Evolutionary conservation across 2,113 vertebrate genomes (phyloP), one percentile per base, ranked within the genome.

Genomic region (Channa maculata): DNA sequence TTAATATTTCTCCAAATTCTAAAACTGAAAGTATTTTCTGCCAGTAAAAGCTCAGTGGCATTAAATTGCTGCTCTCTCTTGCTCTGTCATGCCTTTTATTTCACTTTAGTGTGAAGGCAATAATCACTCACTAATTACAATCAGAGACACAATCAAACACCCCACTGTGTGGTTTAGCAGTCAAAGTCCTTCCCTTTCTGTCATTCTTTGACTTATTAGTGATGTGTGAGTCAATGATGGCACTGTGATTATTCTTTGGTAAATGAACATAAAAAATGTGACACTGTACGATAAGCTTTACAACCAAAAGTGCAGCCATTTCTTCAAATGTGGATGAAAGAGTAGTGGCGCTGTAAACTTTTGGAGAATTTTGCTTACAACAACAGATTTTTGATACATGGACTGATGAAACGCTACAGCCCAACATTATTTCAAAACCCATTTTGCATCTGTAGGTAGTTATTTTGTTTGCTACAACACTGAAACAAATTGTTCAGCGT

Each of bases 31-130:
- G 46, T 39, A 75, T 71, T 68, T 80, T 85, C 46, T 69, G 43
- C 71, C 15, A 82, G 60, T 85, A 84, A 86, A 86, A 71, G 54
- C 15, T 2, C 14, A 36, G 77, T 57, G 39, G 65, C 15, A 63
- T 62, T 75, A 79, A 85, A 84, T 46, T 12, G 58, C 73, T 24
- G 51, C 41, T 55, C 51, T 53, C 43, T 50, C 5, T 1, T 44
- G 61, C 61, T 60, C 53, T 83, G 63, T 83, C 60, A 68, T 84
- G 67, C 85, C 55, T 75, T 86, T 82, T 83, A 55, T 84, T 83
- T 71, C 37, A 33, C 49, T 71, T 80, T 80, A 24, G 24, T 24
- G 24, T 24, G 24, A 24, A 24, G 24, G 24, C 24, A 24, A 24
- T 24, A 24, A 24, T 24, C 24, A 24, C 24, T 24, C 24, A 24